phyloP scores from a whole-genome alignment of 2,888 invertebrate species.

The Epirrhoe tristata region DNA sequence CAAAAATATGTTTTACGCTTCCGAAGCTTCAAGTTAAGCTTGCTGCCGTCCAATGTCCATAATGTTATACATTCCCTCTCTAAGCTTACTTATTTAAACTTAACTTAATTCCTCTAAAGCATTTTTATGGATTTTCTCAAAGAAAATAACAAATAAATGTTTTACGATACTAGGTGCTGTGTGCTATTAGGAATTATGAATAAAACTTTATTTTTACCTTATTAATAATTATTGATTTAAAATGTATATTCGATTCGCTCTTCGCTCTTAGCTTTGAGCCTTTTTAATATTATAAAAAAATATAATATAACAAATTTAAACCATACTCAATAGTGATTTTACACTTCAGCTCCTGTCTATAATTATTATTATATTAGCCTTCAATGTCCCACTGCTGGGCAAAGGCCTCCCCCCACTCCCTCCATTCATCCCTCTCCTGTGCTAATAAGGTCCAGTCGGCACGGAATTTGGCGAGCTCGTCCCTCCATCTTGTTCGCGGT shows the following conservation, averaged over 20 bases:
- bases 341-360: constrained; percentile 1
- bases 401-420: no score
- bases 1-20: constrained; percentile 28
- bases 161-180: background rate
- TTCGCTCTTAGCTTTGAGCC: constrained; percentile 1
- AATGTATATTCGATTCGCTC: constrained; percentile 1
- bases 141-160: background rate
- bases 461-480: no score
- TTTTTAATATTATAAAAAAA: background rate
- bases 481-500: no score
- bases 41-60: constrained; percentile 76
- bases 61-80: constrained; percentile 46
- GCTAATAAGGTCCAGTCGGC: no score
- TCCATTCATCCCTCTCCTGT: no score
- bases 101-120: constrained; percentile 7
- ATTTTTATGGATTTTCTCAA: background rate
- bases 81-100: constrained; percentile 43
- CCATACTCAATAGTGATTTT: background rate
- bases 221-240: constrained; percentile 13
- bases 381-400: no score
- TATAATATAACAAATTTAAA: background rate
- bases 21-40: constrained; percentile 50
- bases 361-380: no score
- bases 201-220: constrained; percentile 11
- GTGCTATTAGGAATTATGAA: background rate